Percentiles rank a stretch among this genome's conserved stretches.
Conservation (phyloP, 1,140 invertebrate species). For the Bombus breviceps region DNA sequence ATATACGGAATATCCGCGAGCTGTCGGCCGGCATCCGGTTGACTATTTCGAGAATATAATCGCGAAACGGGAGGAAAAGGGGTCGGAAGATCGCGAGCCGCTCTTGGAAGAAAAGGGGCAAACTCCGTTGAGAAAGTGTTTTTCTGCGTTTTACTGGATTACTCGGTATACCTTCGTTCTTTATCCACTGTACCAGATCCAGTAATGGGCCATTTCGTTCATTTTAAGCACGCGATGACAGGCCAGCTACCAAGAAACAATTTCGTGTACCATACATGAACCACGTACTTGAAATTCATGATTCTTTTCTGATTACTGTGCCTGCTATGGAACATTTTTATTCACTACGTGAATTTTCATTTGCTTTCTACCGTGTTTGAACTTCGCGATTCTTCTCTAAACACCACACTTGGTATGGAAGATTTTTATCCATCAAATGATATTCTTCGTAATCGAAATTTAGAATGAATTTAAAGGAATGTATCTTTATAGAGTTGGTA, state of each 20-base stretch:
- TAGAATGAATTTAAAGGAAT: no score
- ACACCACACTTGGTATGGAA: no score
- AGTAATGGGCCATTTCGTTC: constrained; percentile 54
- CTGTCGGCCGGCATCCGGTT: constrained; percentile 77
- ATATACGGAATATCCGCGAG: constrained; percentile 75
- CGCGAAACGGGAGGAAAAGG: constrained; percentile 65
- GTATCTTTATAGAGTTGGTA: not conserved
- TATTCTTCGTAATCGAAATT: no score
- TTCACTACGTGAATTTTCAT: not conserved
- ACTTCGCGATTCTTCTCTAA: not conserved
- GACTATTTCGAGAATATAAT: constrained; percentile 81
- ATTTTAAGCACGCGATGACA: constrained; percentile 20
- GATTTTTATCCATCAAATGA: no score
- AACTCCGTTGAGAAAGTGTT: constrained; percentile 48
- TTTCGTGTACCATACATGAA: not conserved
- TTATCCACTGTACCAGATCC: not conserved
- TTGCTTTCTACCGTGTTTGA: not conserved
- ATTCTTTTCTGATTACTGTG: not conserved
- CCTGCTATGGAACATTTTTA: not conserved
- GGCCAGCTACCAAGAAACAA: constrained; percentile 1
- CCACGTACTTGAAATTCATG: not conserved
- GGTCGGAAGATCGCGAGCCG: constrained; percentile 42
- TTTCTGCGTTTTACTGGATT: constrained; percentile 66
- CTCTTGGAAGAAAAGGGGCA: constrained; percentile 58
- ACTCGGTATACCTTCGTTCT: constrained; percentile 17